phyloP scores from a whole-genome alignment of 2,797 vertebrate genomes.

The Sebastes hopkinsi region DNA sequence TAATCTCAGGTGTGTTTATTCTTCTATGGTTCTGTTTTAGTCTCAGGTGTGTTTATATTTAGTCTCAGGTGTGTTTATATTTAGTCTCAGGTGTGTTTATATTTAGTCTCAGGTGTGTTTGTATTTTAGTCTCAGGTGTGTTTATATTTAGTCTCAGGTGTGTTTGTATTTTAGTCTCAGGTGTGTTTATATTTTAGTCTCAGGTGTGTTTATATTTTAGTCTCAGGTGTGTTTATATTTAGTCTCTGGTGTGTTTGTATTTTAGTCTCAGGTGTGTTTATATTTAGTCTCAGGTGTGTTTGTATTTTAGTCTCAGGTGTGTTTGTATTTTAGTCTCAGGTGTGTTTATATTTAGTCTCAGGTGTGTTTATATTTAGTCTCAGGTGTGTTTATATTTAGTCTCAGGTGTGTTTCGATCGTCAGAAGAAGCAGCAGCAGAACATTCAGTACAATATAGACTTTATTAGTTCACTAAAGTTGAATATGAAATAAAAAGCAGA shows the following conservation, averaged over 20 bases:
- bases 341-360: too few relatives aligned
- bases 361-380: too few relatives aligned
- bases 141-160: background rate
- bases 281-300: too few relatives aligned
- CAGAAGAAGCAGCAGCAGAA: slow-evolving; percentile 36
- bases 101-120: background rate
- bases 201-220: too few relatives aligned
- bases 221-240: too few relatives aligned
- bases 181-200: too few relatives aligned
- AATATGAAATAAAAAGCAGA: slow-evolving; percentile 78
- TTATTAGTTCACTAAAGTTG: slow-evolving; percentile 80
- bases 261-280: too few relatives aligned
- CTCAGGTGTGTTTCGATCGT: background rate
- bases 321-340: too few relatives aligned
- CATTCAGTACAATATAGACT: slow-evolving; percentile 80
- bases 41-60: background rate
- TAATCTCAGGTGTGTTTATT: too few relatives aligned
- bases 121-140: background rate
- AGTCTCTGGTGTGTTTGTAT: too few relatives aligned
- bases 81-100: background rate
- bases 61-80: background rate
- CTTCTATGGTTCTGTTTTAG: too few relatives aligned
- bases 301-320: too few relatives aligned
- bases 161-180: background rate
- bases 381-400: background rate